phyloP scores from a whole-genome alignment of 2,888 invertebrate species.

The Oxyscelio sp. region DNA sequence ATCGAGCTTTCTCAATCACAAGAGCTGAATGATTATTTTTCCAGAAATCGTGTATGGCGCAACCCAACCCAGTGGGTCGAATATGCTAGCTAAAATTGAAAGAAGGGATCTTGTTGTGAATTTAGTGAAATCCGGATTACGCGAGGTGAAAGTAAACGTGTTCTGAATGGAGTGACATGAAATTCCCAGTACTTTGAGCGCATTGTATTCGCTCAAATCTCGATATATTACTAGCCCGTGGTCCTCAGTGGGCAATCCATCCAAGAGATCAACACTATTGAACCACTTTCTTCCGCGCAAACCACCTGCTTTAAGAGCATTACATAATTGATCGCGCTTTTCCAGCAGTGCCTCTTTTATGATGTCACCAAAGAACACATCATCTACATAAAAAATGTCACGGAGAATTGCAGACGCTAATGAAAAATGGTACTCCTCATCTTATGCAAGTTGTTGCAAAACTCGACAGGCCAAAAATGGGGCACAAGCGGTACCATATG shows the following conservation, averaged over 20 bases:
- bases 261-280: background rate
- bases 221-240: background rate
- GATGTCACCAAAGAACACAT: slow-evolving; percentile 11
- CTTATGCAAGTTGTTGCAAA: slow-evolving; percentile 23
- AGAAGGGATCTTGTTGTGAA: background rate
- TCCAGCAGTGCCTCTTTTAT: background rate
- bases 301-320: slow-evolving; percentile 4
- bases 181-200: slow-evolving; percentile 6
- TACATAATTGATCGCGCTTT: slow-evolving; percentile 8
- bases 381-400: background rate
- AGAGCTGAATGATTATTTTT: slow-evolving; percentile 2
- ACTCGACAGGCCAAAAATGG: slow-evolving; percentile 21
- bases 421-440: background rate
- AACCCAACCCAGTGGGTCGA: slow-evolving; percentile 3
- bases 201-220: background rate
- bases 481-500: slow-evolving; percentile 69
- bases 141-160: background rate
- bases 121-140: too few species aligned
- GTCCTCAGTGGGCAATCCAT: slow-evolving; percentile 3
- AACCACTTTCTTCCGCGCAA: slow-evolving; percentile 6
- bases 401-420: background rate
- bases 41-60: background rate
- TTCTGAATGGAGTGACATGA: background rate
- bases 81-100: background rate
- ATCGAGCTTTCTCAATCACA: background rate